Base-by-base conservation (phyloP, 2,888 invertebrate species). In the Gortyna flavago region DNA sequence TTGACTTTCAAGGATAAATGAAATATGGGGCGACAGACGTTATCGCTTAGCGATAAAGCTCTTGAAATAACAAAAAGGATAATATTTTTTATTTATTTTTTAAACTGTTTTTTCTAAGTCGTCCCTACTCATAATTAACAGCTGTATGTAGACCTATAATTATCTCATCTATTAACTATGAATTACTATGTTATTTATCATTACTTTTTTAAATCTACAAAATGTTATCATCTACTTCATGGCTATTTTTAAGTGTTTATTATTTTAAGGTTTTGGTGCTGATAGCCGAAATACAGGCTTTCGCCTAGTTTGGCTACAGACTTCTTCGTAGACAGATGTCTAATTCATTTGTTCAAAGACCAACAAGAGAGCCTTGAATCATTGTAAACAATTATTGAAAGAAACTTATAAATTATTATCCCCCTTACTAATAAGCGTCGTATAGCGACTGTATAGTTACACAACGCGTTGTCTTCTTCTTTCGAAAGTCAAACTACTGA, bases 21-120 rank as follows among this genome's bases (percentile, higher is more conserved):
- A 57, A 57, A 57, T 57, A 57, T 13, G 54, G 57, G 21, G 62
- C 35, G 35, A 21, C 54, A 57, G n/a, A 57, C 38, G 48, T 81
- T 81, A 79, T 79, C 81, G 81, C 44, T 41, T 16, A 18, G 25
- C 35, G 75, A 81, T 59, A 61, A 61, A 35, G 29, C 25, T 8
- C 16, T 80, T 66, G 65, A 81, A 74, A 41, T 65, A 41, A 61
- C 21, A 71, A 35, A 64, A 25, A 59, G 6, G 6, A 59, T 16
- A 6, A 16, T 54, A 54, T n/a, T 54, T 1, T 1, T 11, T 25
- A 54, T 25, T 54, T 54, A 7, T 25, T 54, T n/a, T 54, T n/a
- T 9, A 11, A n/a, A n/a, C 25, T 21, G 8, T 51, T 51, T 51
- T 21, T 48, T 21, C 7, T 25, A 51, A 48, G 18, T 48, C 9